Base-by-base conservation (phyloP, 1,140 invertebrate genomes). In the Drosophila dunni region DNA sequence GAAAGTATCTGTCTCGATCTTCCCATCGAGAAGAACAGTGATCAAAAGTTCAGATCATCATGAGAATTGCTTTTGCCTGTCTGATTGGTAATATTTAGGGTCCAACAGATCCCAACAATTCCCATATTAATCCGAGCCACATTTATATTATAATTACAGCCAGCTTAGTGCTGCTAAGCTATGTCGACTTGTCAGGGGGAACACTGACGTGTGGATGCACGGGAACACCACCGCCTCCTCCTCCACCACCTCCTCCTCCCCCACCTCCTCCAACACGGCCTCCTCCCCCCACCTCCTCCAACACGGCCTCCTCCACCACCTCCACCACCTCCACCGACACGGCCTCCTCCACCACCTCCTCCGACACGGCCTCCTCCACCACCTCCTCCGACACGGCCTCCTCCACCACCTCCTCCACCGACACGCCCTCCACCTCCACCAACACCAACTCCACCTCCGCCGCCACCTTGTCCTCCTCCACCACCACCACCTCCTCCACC, bases 41-140 rank as follows among this genome's bases (percentile, higher is more conserved):
- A 34, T 54, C 42, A n/a, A 11, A 62, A 46, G 0, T 20, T 20
- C 17, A 6, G 7, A 48, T 36, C 13, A 10, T 13, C 17, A 66
- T 66, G 63, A 66, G 56, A 66, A n/a, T 56, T n/a, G 17, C 63
- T 40, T 29, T 71, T 33, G 44, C 24, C 13, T 65, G 34, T 50
- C 61, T 71, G 8, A 34, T 71, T 65, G 68, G 68, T 71, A 71
- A 63, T 20, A 8, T 20, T 34, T 56, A 17, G 34, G 13, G 36
- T 13, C 3, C 34, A 5, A 15, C 40, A 40, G 53, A 10, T 36
- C 34, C 10, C 13, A 6, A 42, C 40, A 10, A 38, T 38, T 10
- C 10, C 40, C n/a, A 6, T 6, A 13, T 11, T 42, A 13, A 42
- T 5, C 10, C 13, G n/a, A 42, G 13, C 11, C 2, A 40, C 11